These are phyloP conservation scores for Electrophaes corylata DNA, from an alignment of 2,888 invertebrate species.

Conservation along the genomic window DNA sequence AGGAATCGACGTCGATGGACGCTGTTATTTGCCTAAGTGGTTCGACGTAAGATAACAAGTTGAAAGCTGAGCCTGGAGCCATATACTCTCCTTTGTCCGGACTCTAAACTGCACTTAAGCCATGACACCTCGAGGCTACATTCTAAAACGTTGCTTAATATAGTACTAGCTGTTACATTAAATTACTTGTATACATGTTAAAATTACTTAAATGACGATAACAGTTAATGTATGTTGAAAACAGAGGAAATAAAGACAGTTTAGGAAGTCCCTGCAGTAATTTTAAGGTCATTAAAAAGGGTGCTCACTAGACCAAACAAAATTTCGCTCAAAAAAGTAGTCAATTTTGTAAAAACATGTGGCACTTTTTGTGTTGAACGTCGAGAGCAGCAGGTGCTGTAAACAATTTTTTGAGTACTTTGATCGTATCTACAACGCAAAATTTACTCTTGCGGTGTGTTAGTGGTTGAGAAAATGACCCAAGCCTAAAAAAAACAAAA, in stretches of 20 bases:
- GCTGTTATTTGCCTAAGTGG: slow-evolving; percentile 69
- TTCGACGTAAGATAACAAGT: slow-evolving; percentile 58
- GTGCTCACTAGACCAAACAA: slow-evolving; percentile 52
- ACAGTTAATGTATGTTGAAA: not conserved
- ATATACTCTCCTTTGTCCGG: slow-evolving; percentile 55
- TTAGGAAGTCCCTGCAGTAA: not conserved
- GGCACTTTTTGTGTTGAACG: slow-evolving; percentile 17
- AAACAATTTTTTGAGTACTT: slow-evolving; percentile 2
- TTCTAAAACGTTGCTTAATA: slow-evolving; percentile 54
- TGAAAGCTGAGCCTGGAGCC: slow-evolving; percentile 44
- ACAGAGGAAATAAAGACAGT: not conserved
- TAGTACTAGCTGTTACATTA: slow-evolving; percentile 46
- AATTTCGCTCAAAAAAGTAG: slow-evolving; percentile 16
- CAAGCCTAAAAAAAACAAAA: slow-evolving; percentile 39
- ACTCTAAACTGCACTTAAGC: slow-evolving; percentile 42
- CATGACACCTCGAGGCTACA: slow-evolving; percentile 61
- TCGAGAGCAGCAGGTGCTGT: slow-evolving; percentile 12
- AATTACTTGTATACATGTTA: slow-evolving; percentile 40
- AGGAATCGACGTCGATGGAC: slow-evolving; percentile 51
- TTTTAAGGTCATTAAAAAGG: slow-evolving; percentile 42
- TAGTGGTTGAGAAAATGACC: slow-evolving; percentile 46
- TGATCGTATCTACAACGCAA: not conserved
- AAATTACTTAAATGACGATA: no score
- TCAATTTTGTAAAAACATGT: slow-evolving; percentile 6
- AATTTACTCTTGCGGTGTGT: slow-evolving; percentile 26